phyloP scores from a whole-genome alignment of 2,797 vertebrate species.

The Lacerta viridis region DNA sequence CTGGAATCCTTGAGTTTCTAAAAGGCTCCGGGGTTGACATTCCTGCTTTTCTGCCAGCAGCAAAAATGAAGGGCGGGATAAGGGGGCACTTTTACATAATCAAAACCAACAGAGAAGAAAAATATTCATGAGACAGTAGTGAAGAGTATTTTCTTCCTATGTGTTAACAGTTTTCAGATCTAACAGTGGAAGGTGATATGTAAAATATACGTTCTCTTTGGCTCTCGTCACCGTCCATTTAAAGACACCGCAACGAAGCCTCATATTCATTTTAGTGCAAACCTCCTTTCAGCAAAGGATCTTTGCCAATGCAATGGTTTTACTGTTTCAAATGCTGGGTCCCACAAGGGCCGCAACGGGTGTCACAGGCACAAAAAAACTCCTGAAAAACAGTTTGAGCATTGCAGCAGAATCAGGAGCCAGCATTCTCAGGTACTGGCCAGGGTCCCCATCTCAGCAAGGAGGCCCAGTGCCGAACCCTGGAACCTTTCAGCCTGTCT shows the following conservation, averaged over 20 bases:
- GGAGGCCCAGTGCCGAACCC: background rate
- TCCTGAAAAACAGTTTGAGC: slow-evolving; percentile 19
- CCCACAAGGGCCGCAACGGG: slow-evolving; percentile 56
- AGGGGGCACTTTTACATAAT: background rate
- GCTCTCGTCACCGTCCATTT: background rate
- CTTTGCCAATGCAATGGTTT: slow-evolving; percentile 61
- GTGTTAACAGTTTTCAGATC: slow-evolving; percentile 16
- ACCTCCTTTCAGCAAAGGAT: slow-evolving; percentile 39
- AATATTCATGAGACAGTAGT: background rate
- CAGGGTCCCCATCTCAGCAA: background rate
- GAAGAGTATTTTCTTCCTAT: slow-evolving; percentile 2
- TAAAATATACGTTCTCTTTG: background rate
- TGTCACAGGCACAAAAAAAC: slow-evolving; percentile 27
- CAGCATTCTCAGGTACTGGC: background rate
- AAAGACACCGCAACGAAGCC: background rate
- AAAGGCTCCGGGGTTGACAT: slow-evolving; percentile 6
- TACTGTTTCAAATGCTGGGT: slow-evolving; percentile 61
- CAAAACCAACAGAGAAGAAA: background rate
- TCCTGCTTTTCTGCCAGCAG: background rate
- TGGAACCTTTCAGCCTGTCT: background rate
- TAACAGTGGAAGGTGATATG: background rate
- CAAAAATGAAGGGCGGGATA: background rate
- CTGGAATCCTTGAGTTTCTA: background rate
- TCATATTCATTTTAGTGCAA: slow-evolving; percentile 36
- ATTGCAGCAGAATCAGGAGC: background rate